Conservation (phyloP, 53 echinoderm and acorn worm genomes). For the Temnopleurus reevesii region DNA sequence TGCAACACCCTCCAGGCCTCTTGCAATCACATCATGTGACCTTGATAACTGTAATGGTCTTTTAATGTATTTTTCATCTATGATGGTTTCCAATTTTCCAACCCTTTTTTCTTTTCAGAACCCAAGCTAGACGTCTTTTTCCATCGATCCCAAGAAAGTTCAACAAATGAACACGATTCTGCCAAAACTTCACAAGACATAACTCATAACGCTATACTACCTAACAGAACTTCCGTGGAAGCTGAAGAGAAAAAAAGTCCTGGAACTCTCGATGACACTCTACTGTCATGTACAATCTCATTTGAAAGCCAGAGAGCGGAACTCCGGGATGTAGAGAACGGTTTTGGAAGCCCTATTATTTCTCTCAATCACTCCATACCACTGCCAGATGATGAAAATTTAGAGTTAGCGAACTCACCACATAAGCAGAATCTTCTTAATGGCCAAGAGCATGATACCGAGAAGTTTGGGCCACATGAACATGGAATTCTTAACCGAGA, state of each 20-base stretch:
- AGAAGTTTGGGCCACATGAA: too few species aligned
- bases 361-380: not conserved
- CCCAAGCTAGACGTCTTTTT: constrained; percentile 88
- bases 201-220: not conserved
- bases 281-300: constrained; percentile 12
- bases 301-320: not conserved
- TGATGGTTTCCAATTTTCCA: too few species aligned
- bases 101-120: constrained; percentile 67
- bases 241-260: not conserved
- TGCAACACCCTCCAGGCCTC: too few species aligned
- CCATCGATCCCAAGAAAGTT: constrained; percentile 16
- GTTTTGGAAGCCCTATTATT: not conserved
- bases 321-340: not conserved
- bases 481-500: too few species aligned
- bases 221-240: not conserved
- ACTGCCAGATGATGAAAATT: not conserved
- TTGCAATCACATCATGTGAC: too few species aligned
- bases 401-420: not conserved
- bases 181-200: not conserved
- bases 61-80: too few species aligned
- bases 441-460: too few species aligned
- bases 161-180: not conserved
- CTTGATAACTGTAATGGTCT: too few species aligned
- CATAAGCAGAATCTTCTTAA: not conserved
- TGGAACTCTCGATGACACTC: not conserved